A percentile compares a stretch with the other conserved stretches of the same genome.
Evolutionary conservation across 2,113 vertebrate genomes (phyloP).

Genomic region (Tyto alba): DNA sequence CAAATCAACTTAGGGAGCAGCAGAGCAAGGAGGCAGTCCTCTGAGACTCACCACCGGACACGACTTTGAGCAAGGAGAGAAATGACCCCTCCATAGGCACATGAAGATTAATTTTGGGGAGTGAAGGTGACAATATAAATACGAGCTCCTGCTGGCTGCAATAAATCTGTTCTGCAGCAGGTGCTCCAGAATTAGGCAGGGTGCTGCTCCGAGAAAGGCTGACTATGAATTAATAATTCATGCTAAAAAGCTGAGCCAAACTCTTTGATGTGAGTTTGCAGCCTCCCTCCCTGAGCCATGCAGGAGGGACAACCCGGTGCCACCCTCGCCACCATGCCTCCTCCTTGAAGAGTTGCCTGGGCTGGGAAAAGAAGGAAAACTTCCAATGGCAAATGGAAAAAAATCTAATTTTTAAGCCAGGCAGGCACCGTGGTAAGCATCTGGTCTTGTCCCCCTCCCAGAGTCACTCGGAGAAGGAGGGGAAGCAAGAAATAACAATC

Average conservation of each 20-base stretch:
- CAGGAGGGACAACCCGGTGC: neutral
- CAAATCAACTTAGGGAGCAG: neutral
- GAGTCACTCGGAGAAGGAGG: neutral
- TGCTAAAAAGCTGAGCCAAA: neutral
- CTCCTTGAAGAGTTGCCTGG: neutral
- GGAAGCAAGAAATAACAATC: neutral
- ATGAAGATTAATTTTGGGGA: no score
- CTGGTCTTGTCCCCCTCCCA: neutral
- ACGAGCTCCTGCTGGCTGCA: neutral
- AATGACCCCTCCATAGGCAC: neutral
- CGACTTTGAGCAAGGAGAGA: neutral
- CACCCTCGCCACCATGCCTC: rapidly evolving
- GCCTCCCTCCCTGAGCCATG: neutral
- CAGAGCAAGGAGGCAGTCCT: neutral
- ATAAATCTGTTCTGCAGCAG: neutral
- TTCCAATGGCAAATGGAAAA: neutral
- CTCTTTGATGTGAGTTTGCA: neutral
- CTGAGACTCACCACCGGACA: rapidly evolving
- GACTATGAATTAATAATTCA: neutral
- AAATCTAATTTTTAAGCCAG: neutral
- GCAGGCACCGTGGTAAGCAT: neutral
- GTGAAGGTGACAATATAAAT: neutral
- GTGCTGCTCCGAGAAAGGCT: neutral
- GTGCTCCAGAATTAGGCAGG: neutral
- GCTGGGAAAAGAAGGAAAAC: neutral